These are phyloP conservation scores for Lindbergichthys nudifrons DNA, from an alignment of 2,797 vertebrate species.

Conservation along the genomic window DNA sequence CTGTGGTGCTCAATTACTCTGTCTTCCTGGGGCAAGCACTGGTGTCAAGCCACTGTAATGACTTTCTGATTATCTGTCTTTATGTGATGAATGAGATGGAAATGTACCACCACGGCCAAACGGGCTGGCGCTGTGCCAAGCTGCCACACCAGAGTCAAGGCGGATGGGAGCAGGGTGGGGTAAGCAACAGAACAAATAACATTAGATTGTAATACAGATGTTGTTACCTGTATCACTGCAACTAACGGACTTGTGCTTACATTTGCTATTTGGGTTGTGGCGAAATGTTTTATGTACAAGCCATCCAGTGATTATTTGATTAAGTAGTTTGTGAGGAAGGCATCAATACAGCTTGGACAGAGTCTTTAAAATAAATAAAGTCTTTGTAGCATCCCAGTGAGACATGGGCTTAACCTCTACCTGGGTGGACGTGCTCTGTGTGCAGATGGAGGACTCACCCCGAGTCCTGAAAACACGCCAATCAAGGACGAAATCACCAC, in stretches of 20 bases:
- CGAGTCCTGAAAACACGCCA: constrained; percentile 31
- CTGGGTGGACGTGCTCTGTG: constrained; percentile 54
- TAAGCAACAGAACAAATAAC: constrained; percentile 69
- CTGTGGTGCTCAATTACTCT: constrained; percentile 95
- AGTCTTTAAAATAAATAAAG: constrained; percentile 55
- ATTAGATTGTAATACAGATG: constrained; percentile 66
- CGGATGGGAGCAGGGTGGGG: constrained; percentile 47
- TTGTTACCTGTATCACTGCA: constrained; percentile 43
- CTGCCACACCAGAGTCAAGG: constrained; percentile 79
- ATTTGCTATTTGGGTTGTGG: constrained; percentile 23
- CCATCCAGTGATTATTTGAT: constrained; percentile 61
- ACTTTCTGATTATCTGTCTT: constrained; percentile 99
- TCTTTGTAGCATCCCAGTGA: constrained; percentile 49
- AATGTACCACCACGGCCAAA: constrained; percentile 92
- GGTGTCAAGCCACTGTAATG: constrained; percentile 97
- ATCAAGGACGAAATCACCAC: constrained; percentile 66
- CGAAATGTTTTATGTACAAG: constrained; percentile 49
- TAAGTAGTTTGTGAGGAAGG: constrained; percentile 33
- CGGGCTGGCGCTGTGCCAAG: constrained; percentile 87
- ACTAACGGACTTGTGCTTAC: constrained; percentile 29
- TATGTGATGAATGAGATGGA: constrained; percentile 99
- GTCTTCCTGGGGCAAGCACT: constrained; percentile 91
- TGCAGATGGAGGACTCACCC: constrained; percentile 47
- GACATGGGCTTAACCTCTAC: constrained; percentile 60
- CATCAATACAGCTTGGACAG: constrained; percentile 41